A percentile compares a stretch with the other conserved stretches of the same genome.
phyloP scores from a whole-genome alignment of 2,113 vertebrate species.

The Cyanistes caeruleus region DNA sequence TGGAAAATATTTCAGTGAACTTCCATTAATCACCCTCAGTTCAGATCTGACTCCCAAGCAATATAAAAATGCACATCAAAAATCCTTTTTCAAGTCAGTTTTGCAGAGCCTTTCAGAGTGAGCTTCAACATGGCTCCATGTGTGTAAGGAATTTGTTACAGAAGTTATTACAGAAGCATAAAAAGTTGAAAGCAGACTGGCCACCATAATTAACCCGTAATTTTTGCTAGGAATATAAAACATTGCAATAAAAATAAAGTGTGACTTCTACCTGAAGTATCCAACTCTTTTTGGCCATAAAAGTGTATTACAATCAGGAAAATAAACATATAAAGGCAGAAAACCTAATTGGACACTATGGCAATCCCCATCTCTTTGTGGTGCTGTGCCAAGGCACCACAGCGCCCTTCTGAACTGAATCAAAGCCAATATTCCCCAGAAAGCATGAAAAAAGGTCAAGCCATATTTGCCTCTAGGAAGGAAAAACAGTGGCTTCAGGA shows the following conservation, averaged over 20 bases:
- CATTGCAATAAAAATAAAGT: neutral
- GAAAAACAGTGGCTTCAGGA: neutral
- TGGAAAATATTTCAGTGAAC: neutral
- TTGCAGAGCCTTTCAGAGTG: neutral
- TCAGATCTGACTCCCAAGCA: neutral
- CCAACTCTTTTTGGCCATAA: neutral
- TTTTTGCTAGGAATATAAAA: neutral
- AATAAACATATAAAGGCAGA: neutral
- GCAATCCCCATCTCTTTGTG: neutral
- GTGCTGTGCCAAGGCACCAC: rapidly evolving
- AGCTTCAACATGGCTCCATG: neutral
- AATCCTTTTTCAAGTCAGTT: neutral
- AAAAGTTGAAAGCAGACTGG: neutral
- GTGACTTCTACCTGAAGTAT: neutral
- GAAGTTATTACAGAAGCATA: neutral
- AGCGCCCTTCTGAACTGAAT: neutral
- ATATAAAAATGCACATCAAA: neutral
- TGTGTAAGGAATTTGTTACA: neutral
- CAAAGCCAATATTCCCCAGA: neutral
- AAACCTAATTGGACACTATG: neutral
- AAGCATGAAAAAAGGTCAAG: neutral
- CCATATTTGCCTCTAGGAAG: neutral
- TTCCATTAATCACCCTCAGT: neutral
- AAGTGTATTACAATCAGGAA: neutral
- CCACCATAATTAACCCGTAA: neutral